Evolutionary conservation across 2,113 vertebrate species (phyloP).

Genomic region (Erinaceus europaeus): DNA sequence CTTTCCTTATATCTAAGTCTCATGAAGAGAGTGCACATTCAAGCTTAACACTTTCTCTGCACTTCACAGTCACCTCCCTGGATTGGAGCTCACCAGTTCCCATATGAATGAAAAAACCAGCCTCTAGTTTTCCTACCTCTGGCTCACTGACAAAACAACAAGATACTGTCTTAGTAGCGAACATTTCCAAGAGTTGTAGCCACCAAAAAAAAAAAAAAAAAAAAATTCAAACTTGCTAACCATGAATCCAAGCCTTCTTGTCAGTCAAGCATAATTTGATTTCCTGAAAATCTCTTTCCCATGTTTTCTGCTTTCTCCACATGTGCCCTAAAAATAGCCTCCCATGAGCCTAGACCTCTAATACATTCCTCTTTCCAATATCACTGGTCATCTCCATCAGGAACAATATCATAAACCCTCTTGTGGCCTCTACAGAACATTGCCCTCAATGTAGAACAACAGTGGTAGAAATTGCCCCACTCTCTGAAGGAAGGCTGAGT

Average conservation of each 20-base stretch:
- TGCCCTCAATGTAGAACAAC: too few relatives aligned
- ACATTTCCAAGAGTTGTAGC: background rate
- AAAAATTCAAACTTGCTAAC: background rate
- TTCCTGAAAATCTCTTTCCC: background rate
- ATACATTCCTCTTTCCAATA: too few relatives aligned
- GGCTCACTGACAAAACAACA: background rate
- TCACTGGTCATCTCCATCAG: too few relatives aligned
- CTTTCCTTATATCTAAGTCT: background rate
- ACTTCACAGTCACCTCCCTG: background rate
- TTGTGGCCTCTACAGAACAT: too few relatives aligned
- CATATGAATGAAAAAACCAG: background rate
- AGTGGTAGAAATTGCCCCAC: too few relatives aligned
- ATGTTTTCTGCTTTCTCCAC: too few relatives aligned
- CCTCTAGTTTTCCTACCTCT: background rate
- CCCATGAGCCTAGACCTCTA: too few relatives aligned
- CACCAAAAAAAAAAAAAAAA: too few relatives aligned
- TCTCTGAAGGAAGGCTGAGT: too few relatives aligned
- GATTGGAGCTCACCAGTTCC: background rate
- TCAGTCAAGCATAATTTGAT: background rate
- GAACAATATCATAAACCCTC: too few relatives aligned
- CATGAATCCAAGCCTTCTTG: background rate
- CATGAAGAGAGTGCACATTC: rapidly evolving
- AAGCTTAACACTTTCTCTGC: background rate
- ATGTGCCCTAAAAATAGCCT: too few relatives aligned
- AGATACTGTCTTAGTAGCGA: background rate